Conservation (phyloP, 2,113 vertebrate species). For the Tautogolabrus adspersus region DNA sequence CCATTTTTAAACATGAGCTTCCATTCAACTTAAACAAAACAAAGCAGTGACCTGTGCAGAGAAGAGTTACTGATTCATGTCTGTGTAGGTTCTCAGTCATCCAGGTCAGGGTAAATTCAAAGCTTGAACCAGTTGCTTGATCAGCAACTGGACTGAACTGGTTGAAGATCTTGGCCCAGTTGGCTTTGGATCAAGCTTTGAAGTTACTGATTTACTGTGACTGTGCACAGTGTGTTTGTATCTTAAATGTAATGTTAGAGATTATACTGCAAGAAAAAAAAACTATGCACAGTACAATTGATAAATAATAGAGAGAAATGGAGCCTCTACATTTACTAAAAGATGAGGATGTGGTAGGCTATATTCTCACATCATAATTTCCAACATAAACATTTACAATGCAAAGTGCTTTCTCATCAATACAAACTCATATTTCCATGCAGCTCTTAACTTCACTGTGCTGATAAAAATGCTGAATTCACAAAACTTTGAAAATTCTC, state of each 20-base stretch:
- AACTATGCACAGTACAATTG: neutral
- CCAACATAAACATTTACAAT: neutral
- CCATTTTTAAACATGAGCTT: slow-evolving; percentile 45
- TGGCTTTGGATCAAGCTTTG: no score
- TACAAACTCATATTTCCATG: slow-evolving; percentile 17
- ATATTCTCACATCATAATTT: neutral
- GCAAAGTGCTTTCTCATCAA: neutral
- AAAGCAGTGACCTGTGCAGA: slow-evolving; percentile 11
- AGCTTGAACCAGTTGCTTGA: no score
- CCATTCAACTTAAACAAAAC: slow-evolving; percentile 28
- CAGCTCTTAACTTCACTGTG: neutral
- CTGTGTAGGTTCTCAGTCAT: no score
- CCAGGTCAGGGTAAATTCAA: no score
- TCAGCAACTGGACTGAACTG: no score
- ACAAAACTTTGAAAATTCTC: slow-evolving; percentile 26
- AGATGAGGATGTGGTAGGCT: no score
- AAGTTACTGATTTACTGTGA: slow-evolving; percentile 26
- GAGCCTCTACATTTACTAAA: no score
- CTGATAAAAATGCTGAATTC: slow-evolving; percentile 57
- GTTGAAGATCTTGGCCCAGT: no score
- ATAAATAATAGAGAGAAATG: no score
- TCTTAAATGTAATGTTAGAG: neutral
- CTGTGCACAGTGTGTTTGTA: neutral
- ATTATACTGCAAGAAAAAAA: neutral
- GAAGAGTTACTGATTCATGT: neutral